A percentile compares a stretch with the other conserved stretches of the same genome.
Evolutionary conservation across 1,140 invertebrate genomes (phyloP).

Genomic region (Ooceraea biroi): DNA sequence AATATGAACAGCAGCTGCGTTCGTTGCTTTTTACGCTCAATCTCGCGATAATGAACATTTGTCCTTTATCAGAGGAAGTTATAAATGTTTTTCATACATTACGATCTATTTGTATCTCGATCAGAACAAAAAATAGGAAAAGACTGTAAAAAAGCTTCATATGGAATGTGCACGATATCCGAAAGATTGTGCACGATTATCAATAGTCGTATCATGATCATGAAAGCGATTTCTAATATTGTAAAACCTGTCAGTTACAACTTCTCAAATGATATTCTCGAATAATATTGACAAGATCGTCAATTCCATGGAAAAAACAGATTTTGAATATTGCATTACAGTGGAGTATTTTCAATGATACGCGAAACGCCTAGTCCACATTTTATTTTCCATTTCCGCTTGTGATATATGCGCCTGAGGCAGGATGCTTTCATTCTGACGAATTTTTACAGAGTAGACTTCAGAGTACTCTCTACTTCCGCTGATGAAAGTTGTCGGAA

Average conservation of each 20-base stretch:
- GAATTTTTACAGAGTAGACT: conserved; percentile 20
- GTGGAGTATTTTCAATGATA: conserved; percentile 1
- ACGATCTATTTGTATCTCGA: conserved; percentile 14
- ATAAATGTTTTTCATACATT: conserved; percentile 14
- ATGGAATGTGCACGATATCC: not conserved
- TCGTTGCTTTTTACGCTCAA: conserved; percentile 1
- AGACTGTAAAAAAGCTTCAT: not conserved
- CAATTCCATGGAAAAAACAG: not conserved
- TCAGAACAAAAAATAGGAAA: not conserved
- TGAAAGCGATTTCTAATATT: not conserved
- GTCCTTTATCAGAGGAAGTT: conserved; percentile 28
- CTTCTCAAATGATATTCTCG: no score
- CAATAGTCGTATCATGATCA: not conserved
- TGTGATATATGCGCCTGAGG: conserved; percentile 4
- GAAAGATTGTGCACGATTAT: not conserved
- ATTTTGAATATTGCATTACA: conserved; percentile 32
- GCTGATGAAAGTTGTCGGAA: conserved; percentile 30
- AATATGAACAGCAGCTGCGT: conserved; percentile 20
- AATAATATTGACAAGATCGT: not conserved
- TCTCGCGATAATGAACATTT: conserved; percentile 34
- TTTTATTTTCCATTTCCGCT: conserved; percentile 27
- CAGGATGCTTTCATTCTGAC: conserved; percentile 25
- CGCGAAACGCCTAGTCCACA: not conserved
- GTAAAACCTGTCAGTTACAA: not conserved
- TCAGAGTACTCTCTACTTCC: conserved; percentile 26